Conservation (phyloP, 2,888 invertebrate species). For the Trichopria drosophilae region DNA sequence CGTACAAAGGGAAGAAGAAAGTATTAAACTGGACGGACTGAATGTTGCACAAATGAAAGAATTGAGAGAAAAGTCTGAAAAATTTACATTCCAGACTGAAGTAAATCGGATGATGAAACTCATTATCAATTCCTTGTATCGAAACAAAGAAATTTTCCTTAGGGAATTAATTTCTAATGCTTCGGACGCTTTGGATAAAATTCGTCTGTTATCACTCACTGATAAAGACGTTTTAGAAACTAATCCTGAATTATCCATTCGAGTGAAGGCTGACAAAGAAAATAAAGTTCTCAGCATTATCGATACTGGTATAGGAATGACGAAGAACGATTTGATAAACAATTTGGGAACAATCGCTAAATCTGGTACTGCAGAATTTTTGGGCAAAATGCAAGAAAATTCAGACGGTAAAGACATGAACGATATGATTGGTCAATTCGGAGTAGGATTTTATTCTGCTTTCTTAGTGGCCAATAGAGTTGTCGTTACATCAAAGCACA, state of each 20-base stretch:
- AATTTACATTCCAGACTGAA: constrained; percentile 93
- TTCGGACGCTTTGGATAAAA: constrained; percentile 98
- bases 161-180: constrained; percentile 98
- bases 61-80: constrained; percentile 84
- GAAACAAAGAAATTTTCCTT: constrained; percentile 98
- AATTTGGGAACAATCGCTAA: constrained; percentile 99
- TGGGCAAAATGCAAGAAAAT: constrained; percentile 82
- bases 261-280: constrained; percentile 83
- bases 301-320: constrained; percentile 98
- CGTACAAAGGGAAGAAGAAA: constrained; percentile 90
- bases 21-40: constrained; percentile 92
- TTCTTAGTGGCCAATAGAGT: constrained; percentile 95
- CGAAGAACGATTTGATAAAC: constrained; percentile 86
- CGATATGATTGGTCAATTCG: constrained; percentile 99
- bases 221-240: constrained; percentile 77
- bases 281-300: constrained; percentile 88
- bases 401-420: constrained; percentile 69
- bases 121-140: constrained; percentile 98
- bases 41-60: constrained; percentile 93
- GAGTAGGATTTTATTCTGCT: constrained; percentile 98
- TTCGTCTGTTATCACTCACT: constrained; percentile 89
- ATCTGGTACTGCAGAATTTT: constrained; percentile 95
- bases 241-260: constrained; percentile 82
- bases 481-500: constrained; percentile 93
- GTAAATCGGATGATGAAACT: constrained; percentile 99